A percentile compares a stretch with the other conserved stretches of the same genome.
These are phyloP conservation scores for Drosophila crucigera DNA, from an alignment of 2,888 invertebrate genomes.

Conservation along the genomic window DNA sequence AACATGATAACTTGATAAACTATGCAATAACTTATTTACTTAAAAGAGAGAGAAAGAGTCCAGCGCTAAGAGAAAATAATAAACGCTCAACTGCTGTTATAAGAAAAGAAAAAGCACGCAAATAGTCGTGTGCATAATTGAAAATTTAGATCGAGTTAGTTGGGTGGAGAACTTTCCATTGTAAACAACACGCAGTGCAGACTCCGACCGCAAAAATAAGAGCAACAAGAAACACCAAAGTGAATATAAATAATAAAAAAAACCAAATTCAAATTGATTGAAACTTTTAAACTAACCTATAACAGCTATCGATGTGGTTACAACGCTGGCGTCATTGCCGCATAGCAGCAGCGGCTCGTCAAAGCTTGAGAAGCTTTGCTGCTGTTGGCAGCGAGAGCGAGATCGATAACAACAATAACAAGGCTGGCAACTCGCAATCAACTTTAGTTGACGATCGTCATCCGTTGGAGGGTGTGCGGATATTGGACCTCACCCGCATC, in stretches of 20 bases:
- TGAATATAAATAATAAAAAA: conserved; percentile 7
- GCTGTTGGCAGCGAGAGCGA: conserved; percentile 23
- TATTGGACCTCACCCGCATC: conserved; percentile 93
- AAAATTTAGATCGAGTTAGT: conserved; percentile 48
- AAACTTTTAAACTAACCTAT: neutral
- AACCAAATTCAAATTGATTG: conserved; percentile 17
- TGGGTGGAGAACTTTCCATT: conserved; percentile 62
- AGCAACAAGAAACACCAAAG: conserved; percentile 21
- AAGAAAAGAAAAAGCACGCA: conserved; percentile 46
- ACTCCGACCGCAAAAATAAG: neutral
- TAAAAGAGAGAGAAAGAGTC: neutral
- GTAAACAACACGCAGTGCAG: conserved; percentile 23
- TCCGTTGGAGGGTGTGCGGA: conserved; percentile 89
- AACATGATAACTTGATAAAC: conserved; percentile 4
- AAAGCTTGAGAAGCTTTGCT: conserved; percentile 64
- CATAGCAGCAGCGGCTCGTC: conserved; percentile 26
- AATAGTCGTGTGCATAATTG: conserved; percentile 6
- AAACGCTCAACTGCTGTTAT: conserved; percentile 9
- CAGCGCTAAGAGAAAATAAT: conserved; percentile 21
- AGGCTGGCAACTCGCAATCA: conserved; percentile 15
- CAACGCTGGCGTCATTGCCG: conserved; percentile 33
- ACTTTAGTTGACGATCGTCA: conserved; percentile 83
- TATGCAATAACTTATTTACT: neutral
- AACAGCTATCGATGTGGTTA: conserved; percentile 48
- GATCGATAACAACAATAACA: conserved; percentile 12